Conservation (phyloP, 2,113 vertebrate genomes). For the Aix galericulata region DNA sequence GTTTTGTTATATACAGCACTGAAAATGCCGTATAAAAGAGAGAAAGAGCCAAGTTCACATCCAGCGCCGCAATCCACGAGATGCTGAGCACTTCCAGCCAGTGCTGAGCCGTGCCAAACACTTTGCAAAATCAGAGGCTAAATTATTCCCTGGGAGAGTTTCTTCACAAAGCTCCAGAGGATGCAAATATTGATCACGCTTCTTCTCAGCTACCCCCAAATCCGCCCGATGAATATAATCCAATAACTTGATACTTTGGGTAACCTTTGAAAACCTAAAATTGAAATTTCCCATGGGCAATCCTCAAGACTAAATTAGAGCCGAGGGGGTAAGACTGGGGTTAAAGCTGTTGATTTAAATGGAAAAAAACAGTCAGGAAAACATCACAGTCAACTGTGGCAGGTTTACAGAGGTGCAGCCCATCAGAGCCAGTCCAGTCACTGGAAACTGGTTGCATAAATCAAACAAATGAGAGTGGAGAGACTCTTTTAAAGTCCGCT, state of each 20-base stretch:
- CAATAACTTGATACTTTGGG: background rate
- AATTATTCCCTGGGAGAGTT: background rate
- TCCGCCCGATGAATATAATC: rapidly evolving
- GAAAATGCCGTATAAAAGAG: background rate
- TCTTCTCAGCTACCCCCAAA: background rate
- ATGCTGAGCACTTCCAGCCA: background rate
- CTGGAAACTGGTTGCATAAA: background rate
- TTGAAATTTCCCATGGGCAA: background rate
- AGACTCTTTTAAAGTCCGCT: background rate
- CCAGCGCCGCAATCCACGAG: rapidly evolving
- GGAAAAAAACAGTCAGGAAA: background rate
- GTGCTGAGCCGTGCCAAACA: background rate
- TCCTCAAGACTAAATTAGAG: background rate
- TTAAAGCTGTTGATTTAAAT: background rate
- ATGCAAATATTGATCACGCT: rapidly evolving
- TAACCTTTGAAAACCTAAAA: background rate
- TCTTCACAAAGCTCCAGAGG: background rate
- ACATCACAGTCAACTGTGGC: background rate
- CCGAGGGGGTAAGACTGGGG: background rate
- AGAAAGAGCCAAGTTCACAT: background rate
- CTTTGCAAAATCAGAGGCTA: background rate
- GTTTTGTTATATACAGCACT: background rate
- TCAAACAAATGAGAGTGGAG: background rate
- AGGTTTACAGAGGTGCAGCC: background rate
- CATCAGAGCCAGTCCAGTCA: rapidly evolving